Conservation (phyloP, 2,888 invertebrate genomes). For the Aporophyla nigra region DNA sequence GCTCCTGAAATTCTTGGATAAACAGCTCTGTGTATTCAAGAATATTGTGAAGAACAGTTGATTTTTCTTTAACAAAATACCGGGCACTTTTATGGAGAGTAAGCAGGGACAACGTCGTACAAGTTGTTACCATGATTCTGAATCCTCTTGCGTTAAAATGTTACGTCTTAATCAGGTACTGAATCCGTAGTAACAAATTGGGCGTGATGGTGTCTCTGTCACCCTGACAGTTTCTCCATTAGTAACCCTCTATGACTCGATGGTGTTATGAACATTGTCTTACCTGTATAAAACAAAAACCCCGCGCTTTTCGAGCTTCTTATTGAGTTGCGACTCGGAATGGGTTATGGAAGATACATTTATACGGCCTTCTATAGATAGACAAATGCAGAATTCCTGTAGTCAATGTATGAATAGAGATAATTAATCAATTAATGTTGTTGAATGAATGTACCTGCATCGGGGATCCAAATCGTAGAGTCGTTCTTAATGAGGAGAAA, state of each 20-base stretch:
- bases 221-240: not conserved
- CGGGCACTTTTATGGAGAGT: not conserved
- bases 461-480: not conserved
- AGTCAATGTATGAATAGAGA: not conserved
- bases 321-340: not conserved
- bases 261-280: slow-evolving; percentile 1
- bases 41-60: not conserved
- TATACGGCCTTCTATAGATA: not conserved
- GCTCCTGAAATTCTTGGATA: not conserved
- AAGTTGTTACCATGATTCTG: too few species aligned
- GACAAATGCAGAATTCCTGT: not conserved
- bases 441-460: not conserved
- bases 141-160: too few species aligned
- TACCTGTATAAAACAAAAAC: not conserved
- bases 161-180: too few species aligned
- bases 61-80: not conserved
- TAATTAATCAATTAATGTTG: not conserved
- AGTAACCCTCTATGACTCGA: too few species aligned
- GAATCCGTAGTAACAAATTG: too few species aligned
- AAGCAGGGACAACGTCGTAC: too few species aligned
- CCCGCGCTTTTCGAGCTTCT: not conserved
- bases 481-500: slow-evolving; percentile 50
- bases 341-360: not conserved
- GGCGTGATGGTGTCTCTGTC: too few species aligned
- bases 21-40: not conserved